Evolutionary conservation across 2,797 vertebrate species (phyloP), one percentile per base, ranked within the genome.

Genomic region (Pelobates cultripes): DNA sequence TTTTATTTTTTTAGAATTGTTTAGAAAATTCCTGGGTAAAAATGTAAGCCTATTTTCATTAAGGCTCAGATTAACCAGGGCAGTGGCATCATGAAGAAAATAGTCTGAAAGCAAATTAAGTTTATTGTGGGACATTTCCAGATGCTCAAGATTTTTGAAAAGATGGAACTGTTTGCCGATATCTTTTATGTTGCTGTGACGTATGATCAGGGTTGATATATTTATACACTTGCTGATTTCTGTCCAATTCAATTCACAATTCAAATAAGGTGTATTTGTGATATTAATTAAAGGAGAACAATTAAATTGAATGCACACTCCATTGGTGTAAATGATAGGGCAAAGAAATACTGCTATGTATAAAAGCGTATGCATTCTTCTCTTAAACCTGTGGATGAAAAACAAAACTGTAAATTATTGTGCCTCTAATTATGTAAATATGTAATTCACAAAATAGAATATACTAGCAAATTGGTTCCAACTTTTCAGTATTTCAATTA

Each of bases 121-220:
- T 3, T 0, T 4, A 60, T 88, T 87, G 63, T 83, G 0, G 0
- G 86, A 86, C 66, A 90, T 40, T 64, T 89, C 85, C n/a, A 84
- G 42, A 13, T 4, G 43, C 4, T 7, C 47, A 7, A 84, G n/a
- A 0, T 1, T 40, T 2, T 12, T 1, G 66, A 71, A 79, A 12
- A 9, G 4, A 17, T 14, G 40, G 17, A 40, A 9, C 15, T n/a
- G 4, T 57, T 14, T 3, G 6, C 1, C 12, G 28, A 79, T 28
- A 28, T 28, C 28, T 28, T 28, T 28, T 28, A 28, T 84, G 13
- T 3, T 45, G 3, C 47, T 71, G 17, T 75, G n/a, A 7, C 7
- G 66, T 70, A 80, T 57, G 3, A 45, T 47, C 73, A 88, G 87
- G 41, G 45, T 0, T 2, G 0, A 9, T 9, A 85, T 0, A 0